Percentiles rank a stretch among this genome's conserved stretches.
phyloP scores from a whole-genome alignment of 2,797 vertebrate species.

The Esox masquinongy region DNA sequence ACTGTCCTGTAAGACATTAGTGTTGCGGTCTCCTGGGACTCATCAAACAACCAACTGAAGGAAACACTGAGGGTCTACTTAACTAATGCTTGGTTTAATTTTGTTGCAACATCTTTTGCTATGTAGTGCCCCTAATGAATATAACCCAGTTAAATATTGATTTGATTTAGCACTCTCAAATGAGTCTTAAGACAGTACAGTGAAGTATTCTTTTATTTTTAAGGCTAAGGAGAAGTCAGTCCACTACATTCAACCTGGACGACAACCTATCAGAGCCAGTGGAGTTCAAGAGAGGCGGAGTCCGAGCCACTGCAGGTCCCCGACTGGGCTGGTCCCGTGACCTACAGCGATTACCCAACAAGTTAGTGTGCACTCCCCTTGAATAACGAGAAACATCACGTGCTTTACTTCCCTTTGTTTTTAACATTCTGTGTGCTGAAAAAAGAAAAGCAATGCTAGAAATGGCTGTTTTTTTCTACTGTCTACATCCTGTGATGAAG shows the following conservation, averaged over 20 bases:
- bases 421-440: slow-evolving; percentile 8
- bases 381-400: background rate
- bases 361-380: slow-evolving; percentile 64
- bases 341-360: slow-evolving; percentile 80
- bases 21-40: background rate
- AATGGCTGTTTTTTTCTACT: background rate
- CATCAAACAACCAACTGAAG: background rate
- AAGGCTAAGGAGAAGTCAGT: slow-evolving; percentile 94
- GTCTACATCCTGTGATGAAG: background rate
- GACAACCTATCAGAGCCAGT: slow-evolving; percentile 84
- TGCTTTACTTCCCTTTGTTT: background rate
- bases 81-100: background rate
- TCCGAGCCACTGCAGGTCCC: slow-evolving; percentile 92
- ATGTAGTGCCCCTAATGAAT: background rate
- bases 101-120: background rate
- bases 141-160: background rate
- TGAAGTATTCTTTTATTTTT: slow-evolving; percentile 17
- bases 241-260: slow-evolving; percentile 92
- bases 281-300: slow-evolving; percentile 95
- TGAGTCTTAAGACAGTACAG: background rate
- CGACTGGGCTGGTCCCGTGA: slow-evolving; percentile 96
- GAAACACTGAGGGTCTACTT: background rate
- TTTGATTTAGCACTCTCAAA: background rate
- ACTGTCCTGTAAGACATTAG: background rate
- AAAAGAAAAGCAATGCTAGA: background rate